Conservation (phyloP, 2,888 invertebrate species). For the Plusia festucae region DNA sequence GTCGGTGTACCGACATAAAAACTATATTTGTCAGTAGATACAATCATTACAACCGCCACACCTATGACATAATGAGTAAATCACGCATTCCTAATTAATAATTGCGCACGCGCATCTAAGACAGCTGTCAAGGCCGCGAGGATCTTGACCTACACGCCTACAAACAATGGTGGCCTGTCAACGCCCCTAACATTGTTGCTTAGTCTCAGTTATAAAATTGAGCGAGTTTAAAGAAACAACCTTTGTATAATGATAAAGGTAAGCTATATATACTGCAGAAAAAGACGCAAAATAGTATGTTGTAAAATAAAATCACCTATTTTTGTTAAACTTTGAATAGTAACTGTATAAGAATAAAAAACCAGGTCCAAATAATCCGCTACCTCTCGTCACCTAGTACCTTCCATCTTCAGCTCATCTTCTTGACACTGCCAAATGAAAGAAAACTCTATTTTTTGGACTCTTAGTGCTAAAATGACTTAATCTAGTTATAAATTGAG, state of each 20-base stretch:
- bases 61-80: slow-evolving; percentile 44
- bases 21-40: not conserved
- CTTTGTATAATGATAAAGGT: not conserved
- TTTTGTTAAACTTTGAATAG: no score
- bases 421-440: slow-evolving; percentile 45
- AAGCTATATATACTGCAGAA: not conserved
- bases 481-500: slow-evolving; percentile 29
- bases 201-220: slow-evolving; percentile 38
- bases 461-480: slow-evolving; percentile 27
- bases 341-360: no score
- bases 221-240: slow-evolving; percentile 22
- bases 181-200: slow-evolving; percentile 56
- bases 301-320: not conserved
- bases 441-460: slow-evolving; percentile 41
- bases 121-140: slow-evolving; percentile 71
- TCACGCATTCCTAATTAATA: slow-evolving; percentile 28
- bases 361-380: not conserved
- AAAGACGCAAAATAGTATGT: not conserved
- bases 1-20: not conserved
- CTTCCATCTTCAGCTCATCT: slow-evolving; percentile 21
- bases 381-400: slow-evolving; percentile 20
- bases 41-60: slow-evolving; percentile 14
- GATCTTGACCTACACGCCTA: slow-evolving; percentile 77
- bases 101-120: slow-evolving; percentile 62
- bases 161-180: slow-evolving; percentile 67